Base-by-base conservation (phyloP, 1,140 invertebrate genomes). In the Atta cephalotes region DNA sequence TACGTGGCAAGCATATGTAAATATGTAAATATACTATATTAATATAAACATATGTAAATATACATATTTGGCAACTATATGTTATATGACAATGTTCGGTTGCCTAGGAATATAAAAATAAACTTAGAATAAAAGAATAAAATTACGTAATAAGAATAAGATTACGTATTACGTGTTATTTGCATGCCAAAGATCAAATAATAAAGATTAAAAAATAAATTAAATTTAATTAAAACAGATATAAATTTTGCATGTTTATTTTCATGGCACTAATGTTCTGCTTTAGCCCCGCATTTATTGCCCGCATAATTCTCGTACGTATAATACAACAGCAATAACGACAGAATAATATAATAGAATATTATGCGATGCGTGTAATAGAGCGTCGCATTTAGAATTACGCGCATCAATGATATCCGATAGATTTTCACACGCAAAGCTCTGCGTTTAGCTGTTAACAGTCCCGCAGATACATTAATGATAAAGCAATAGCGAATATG, bases 401-500 rank as follows among this genome's bases (percentile, higher is more conserved):
- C 35, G 62, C 53, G 80, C 21, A 31, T n/a, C 31, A 68, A 82
- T 74, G 16, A n/a, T 62, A 45, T 60, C 68, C 10, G 18, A 60
- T 31, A 14, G 68, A 82, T 60, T 62, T 74, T 82, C 25, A 21
- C 80, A 70, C 25, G 35, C 25, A 14, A 45, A 51, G 18, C 28
- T 56, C 31, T 7, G 6, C 28, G 51, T 45, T 25, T 31, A 7
- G n/a, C 2, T 71, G 51, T 81, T 82, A 81, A 45, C 78, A 35
- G 39, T 28, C 63, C 10, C 45, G 18, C 18, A n/a, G 63, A 82
- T 82, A 60, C 51, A n/a, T 45, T 45, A 51, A 12, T 68, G 80
- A 82, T 82, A 72, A 21, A 72, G 68, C 53, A 82, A 82, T 72
- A 25, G 68, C 56, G 35, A 82, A 62, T 60, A 74, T 60, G 25